Percentiles rank a stretch among this genome's conserved stretches.
Evolutionary conservation across 2,888 invertebrate genomes (phyloP).

Genomic region (Lasioglossum oenotherae): DNA sequence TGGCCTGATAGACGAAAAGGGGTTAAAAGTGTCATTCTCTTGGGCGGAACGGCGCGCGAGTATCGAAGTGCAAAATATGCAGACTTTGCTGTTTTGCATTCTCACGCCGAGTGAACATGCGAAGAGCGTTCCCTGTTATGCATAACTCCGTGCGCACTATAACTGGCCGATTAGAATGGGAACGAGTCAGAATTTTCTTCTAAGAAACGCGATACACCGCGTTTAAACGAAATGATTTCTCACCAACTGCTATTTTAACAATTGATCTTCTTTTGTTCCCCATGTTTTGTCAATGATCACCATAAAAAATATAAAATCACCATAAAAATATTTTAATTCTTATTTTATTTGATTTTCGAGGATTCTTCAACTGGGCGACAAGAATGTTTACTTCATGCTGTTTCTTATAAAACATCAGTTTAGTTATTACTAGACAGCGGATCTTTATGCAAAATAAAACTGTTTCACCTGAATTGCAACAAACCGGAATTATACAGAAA

Average conservation of each 20-base stretch:
- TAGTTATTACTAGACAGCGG: no score
- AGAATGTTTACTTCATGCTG: no score
- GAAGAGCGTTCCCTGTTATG: neutral
- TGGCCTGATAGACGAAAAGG: constrained; percentile 61
- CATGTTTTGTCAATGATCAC: no score
- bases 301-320: no score
- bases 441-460: no score
- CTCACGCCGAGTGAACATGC: constrained; percentile 30
- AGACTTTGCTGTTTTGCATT: constrained; percentile 57
- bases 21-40: constrained; percentile 44
- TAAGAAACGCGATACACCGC: neutral
- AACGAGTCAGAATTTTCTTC: neutral
- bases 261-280: no score
- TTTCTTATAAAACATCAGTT: no score
- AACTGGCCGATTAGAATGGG: neutral
- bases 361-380: neutral
- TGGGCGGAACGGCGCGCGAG: constrained; percentile 46
- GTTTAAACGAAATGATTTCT: neutral
- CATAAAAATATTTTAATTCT: neutral
- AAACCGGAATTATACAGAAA: no score
- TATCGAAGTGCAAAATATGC: constrained; percentile 71
- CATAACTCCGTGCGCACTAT: neutral
- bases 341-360: neutral
- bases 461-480: no score
- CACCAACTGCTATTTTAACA: neutral